Conservation (phyloP, 2,888 invertebrate species). For the Pseudococcus viburni region DNA sequence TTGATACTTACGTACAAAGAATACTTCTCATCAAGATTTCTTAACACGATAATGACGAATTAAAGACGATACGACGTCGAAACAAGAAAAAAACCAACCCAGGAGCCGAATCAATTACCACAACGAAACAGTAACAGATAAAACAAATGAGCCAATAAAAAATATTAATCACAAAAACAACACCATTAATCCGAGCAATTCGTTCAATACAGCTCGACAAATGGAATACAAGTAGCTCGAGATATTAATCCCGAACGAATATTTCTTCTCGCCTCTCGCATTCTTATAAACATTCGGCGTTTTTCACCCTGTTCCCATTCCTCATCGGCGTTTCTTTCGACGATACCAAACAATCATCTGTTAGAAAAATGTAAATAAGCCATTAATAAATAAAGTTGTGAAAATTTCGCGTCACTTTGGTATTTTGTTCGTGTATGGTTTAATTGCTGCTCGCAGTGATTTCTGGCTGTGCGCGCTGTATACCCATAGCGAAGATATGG, state of each 20-base stretch:
- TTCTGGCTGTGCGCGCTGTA: not conserved
- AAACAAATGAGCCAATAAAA: conserved; percentile 6
- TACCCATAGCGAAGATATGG: not conserved
- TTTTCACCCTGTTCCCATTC: not conserved
- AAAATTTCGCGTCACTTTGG: conserved; percentile 57
- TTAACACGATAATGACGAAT: not conserved
- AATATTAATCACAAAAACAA: conserved; percentile 29
- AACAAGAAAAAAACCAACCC: not conserved
- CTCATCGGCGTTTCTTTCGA: not conserved
- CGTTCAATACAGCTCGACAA: not conserved
- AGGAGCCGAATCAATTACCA: not conserved
- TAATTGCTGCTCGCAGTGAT: conserved; percentile 46
- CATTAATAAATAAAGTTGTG: conserved; percentile 45
- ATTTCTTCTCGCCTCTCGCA: conserved; percentile 4
- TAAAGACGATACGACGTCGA: not conserved
- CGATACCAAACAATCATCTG: not conserved
- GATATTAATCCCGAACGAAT: not conserved
- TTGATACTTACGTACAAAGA: too few relatives aligned
- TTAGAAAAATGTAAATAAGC: conserved; percentile 34
- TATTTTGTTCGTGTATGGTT: conserved; percentile 16
- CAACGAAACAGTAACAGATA: not conserved
- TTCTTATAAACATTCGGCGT: not conserved
- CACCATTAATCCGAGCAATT: not conserved
- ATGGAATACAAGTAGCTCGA: conserved; percentile 24
- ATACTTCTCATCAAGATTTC: too few relatives aligned